These are phyloP conservation scores for Conopomorpha cramerella DNA, from an alignment of 1,140 invertebrate species.

Conservation along the genomic window DNA sequence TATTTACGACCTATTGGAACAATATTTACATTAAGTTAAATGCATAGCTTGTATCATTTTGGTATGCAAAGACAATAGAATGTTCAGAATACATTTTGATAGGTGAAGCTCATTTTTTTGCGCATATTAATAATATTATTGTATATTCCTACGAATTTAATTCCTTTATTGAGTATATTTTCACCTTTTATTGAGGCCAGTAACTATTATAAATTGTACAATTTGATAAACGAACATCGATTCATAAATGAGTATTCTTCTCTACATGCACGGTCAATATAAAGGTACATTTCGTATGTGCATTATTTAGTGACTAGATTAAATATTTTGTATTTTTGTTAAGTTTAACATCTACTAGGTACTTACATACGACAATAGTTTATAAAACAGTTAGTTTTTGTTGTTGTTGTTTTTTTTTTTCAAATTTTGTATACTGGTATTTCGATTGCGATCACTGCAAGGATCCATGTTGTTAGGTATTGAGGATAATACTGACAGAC, in stretches of 20 bases:
- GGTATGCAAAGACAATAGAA: conserved; percentile 26
- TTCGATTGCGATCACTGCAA: conserved; percentile 59
- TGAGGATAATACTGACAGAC: conserved; percentile 46
- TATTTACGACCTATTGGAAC: conserved; percentile 51
- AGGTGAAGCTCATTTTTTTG: too few species aligned
- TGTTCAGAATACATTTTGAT: too few species aligned
- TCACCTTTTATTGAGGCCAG: too few species aligned
- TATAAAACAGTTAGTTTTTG: conserved; percentile 49
- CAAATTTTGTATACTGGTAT: too few species aligned
- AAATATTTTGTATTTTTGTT: too few species aligned
- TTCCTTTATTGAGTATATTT: too few species aligned
- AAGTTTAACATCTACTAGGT: conserved; percentile 42
- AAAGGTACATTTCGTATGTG: conserved; percentile 43
- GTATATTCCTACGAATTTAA: too few species aligned
- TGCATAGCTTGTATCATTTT: conserved; percentile 28
- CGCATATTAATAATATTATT: too few species aligned
- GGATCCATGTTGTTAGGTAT: conserved; percentile 50
- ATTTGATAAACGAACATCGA: too few species aligned
- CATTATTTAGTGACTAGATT: conserved; percentile 60
- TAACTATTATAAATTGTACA: too few species aligned
- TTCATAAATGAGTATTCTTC: conserved; percentile 49
- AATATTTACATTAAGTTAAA: conserved; percentile 51
- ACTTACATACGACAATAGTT: too few species aligned
- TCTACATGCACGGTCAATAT: conserved; percentile 37
- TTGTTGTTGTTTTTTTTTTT: conserved; percentile 14